A percentile compares a stretch with the other conserved stretches of the same genome.
phyloP scores from a whole-genome alignment of 2,113 vertebrate genomes.

The Lasiurus cinereus region DNA sequence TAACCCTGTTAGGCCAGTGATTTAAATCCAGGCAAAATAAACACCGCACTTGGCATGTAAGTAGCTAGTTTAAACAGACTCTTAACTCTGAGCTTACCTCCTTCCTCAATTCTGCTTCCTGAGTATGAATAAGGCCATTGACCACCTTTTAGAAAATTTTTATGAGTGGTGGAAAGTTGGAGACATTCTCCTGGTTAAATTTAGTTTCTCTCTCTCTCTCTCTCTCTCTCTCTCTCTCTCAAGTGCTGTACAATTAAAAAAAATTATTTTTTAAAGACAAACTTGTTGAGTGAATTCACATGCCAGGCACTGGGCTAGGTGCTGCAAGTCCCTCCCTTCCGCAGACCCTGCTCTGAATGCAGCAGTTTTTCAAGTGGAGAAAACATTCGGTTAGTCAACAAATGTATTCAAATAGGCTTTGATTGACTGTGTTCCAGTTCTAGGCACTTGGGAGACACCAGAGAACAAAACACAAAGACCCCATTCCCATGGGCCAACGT shows the following conservation, averaged over 20 bases:
- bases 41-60: not conserved
- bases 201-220: not conserved
- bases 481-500: not conserved
- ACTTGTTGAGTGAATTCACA: not conserved
- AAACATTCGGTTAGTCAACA: not conserved
- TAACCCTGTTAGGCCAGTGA: not conserved
- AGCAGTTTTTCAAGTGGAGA: not conserved
- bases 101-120: not conserved
- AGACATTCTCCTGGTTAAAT: conserved; percentile 1
- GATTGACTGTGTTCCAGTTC: not conserved
- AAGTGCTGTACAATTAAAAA: not conserved
- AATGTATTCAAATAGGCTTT: not conserved
- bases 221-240: not conserved
- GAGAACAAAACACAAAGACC: not conserved
- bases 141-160: not conserved
- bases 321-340: not conserved
- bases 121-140: not conserved
- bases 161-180: not conserved
- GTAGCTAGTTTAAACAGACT: not conserved
- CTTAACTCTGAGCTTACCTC: not conserved
- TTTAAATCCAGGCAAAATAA: conserved; percentile 17
- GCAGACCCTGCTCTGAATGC: not conserved
- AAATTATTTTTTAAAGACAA: not conserved
- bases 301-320: not conserved
- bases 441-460: not conserved